A percentile compares a stretch with the other conserved stretches of the same genome.
Evolutionary conservation across 64 coral and sea anemone species (phyloP).

Genomic region (Hydrozoanthus tunicans): DNA sequence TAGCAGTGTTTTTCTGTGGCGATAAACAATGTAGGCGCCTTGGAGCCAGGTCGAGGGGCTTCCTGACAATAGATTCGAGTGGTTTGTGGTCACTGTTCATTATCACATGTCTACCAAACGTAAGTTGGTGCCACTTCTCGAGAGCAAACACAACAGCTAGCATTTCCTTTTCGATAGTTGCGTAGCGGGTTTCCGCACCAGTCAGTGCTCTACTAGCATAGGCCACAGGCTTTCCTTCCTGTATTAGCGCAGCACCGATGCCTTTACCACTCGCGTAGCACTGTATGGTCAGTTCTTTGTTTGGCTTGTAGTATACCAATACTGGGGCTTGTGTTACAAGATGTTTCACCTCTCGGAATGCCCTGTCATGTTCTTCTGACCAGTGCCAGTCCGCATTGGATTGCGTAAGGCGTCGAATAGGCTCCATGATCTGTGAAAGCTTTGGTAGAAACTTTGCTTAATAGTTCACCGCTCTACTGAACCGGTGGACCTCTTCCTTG

Average conservation of each 20-base stretch:
- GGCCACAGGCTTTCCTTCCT: neutral
- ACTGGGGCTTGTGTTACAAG: neutral
- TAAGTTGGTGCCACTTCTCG: neutral
- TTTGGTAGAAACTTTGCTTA: neutral
- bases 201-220: neutral
- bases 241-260: neutral
- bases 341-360: neutral
- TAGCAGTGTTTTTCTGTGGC: too few relatives aligned
- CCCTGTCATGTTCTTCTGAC: neutral
- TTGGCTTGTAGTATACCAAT: neutral
- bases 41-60: neutral
- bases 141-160: neutral
- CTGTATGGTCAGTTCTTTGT: too few relatives aligned
- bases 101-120: neutral
- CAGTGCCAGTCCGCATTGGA: neutral
- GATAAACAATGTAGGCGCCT: neutral
- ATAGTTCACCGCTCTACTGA: neutral
- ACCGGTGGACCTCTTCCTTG: neutral
- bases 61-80: constrained; percentile 1
- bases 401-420: neutral
- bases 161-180: neutral
- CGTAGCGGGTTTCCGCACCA: neutral
- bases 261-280: neutral
- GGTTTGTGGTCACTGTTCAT: neutral
- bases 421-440: neutral